phyloP scores from a whole-genome alignment of 2,113 vertebrate species.

The Macaca mulatta region DNA sequence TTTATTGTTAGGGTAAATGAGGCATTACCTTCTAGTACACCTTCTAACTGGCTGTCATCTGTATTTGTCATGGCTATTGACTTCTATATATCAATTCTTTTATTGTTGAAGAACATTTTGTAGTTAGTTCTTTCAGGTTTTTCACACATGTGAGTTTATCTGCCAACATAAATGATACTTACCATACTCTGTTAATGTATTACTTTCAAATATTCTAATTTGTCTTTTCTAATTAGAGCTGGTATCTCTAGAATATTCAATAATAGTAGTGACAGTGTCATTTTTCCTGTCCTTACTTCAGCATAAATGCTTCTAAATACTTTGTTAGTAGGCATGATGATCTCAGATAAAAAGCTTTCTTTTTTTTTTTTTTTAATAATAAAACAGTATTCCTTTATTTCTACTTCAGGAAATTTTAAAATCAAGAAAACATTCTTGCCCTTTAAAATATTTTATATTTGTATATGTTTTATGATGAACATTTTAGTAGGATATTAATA shows the following conservation, averaged over 20 bases:
- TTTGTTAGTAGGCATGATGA: background rate
- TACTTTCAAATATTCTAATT: background rate
- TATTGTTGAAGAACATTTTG: background rate
- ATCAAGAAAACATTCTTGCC: background rate
- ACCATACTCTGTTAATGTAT: background rate
- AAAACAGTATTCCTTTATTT: constrained; percentile 3
- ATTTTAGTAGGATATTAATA: background rate
- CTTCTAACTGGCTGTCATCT: background rate
- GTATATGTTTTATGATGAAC: background rate
- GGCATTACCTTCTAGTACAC: background rate
- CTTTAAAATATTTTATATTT: background rate
- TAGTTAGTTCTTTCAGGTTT: background rate
- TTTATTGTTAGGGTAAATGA: background rate
- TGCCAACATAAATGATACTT: background rate
- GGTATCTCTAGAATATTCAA: background rate
- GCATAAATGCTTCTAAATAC: constrained; percentile 3
- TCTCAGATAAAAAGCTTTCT: background rate
- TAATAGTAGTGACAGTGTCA: background rate
- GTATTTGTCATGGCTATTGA: background rate
- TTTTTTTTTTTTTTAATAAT: background rate
- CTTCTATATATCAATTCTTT: background rate
- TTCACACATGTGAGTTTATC: background rate
- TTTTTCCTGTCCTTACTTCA: background rate
- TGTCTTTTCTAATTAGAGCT: background rate
- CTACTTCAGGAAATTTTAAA: background rate